phyloP scores from a whole-genome alignment of 1,140 invertebrate species.

The Anoplolepis gracilipes region DNA sequence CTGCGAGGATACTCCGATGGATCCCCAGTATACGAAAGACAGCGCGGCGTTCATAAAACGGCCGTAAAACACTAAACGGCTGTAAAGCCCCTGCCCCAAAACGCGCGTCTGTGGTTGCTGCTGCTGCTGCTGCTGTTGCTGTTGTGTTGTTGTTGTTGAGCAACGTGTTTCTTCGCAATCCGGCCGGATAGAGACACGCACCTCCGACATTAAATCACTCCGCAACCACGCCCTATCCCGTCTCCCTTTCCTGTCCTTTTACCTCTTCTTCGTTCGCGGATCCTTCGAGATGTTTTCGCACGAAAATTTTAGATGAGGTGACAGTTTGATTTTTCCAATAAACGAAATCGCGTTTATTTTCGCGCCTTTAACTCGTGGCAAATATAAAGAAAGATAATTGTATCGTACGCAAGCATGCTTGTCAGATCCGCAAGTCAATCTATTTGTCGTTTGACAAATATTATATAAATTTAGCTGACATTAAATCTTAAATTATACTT shows the following conservation, averaged over 20 bases:
- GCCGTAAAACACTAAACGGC: slow-evolving; percentile 86
- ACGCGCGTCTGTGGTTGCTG: slow-evolving; percentile 67
- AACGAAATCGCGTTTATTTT: slow-evolving; percentile 21
- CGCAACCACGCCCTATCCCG: slow-evolving; percentile 82
- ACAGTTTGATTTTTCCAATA: slow-evolving; percentile 1
- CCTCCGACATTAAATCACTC: slow-evolving; percentile 84
- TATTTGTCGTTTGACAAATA: slow-evolving; percentile 3
- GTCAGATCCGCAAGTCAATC: slow-evolving; percentile 51
- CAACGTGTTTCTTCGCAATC: slow-evolving; percentile 71
- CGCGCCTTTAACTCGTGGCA: background rate
- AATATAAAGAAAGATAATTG: slow-evolving; percentile 21
- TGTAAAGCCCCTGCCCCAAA: slow-evolving; percentile 85
- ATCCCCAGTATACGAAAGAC: slow-evolving; percentile 71
- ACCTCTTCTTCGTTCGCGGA: slow-evolving; percentile 61
- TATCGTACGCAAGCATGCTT: slow-evolving; percentile 33
- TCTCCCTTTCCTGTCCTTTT: slow-evolving; percentile 59
- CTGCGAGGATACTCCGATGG: slow-evolving; percentile 19
- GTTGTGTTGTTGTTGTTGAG: slow-evolving; percentile 62
- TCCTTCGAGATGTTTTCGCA: slow-evolving; percentile 17
- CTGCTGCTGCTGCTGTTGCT: slow-evolving; percentile 66
- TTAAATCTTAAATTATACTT: slow-evolving; percentile 57
- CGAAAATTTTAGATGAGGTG: slow-evolving; percentile 11
- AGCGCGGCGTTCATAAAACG: slow-evolving; percentile 85
- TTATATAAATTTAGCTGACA: slow-evolving; percentile 13
- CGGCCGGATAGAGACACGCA: slow-evolving; percentile 83